Evolutionary conservation across 2,888 invertebrate species (phyloP), one percentile per base, ranked within the genome.

Genomic region (Brenthis daphne): DNA sequence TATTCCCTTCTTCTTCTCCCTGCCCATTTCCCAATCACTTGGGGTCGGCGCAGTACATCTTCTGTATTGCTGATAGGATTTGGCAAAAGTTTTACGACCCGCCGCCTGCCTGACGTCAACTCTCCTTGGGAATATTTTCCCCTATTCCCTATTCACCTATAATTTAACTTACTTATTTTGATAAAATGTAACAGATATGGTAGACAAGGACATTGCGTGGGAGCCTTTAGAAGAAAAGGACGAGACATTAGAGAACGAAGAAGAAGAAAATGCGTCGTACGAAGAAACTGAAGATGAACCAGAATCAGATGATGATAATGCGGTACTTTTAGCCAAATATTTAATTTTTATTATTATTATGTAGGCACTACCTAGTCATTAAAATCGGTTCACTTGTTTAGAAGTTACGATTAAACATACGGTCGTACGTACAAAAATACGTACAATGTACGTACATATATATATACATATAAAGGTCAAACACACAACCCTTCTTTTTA

Each of bases 201-300:
- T 90, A 64, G 93, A 93, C 63, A 89, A 89, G 77, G 94, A 95
- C 75, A 84, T 94, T 67, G 87, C 93, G 47, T 94, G 94, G 93
- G 94, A 94, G 75, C 88, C 94, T 5, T 83, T 94, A 33, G 93
- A 93, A 72, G 95, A 95, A 75, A 90, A 85, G 77, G 91, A 92
- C 67, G 92, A 92, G 76, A 76, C 80, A 11, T 73, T 80, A 29
- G 90, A 89, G 66, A 84, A 84, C 64, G 87, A 81, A 24, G 82
- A 82, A 67, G 75, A 77, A n/a, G 77, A 77, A 16, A 90, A 88
- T 72, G 81, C 69, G 0, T 70, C 83, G 11, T 81, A 82, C 57
- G 85, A 85, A 61, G 84, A 82, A 55, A 67, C 65, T 3, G 82
- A 68, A 83, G 79, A 82, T 43, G 83, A 83, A 29, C 81, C 82